Evolutionary conservation across 2,797 vertebrate genomes (phyloP).

Genomic region (Peromyscus aztecus): DNA sequence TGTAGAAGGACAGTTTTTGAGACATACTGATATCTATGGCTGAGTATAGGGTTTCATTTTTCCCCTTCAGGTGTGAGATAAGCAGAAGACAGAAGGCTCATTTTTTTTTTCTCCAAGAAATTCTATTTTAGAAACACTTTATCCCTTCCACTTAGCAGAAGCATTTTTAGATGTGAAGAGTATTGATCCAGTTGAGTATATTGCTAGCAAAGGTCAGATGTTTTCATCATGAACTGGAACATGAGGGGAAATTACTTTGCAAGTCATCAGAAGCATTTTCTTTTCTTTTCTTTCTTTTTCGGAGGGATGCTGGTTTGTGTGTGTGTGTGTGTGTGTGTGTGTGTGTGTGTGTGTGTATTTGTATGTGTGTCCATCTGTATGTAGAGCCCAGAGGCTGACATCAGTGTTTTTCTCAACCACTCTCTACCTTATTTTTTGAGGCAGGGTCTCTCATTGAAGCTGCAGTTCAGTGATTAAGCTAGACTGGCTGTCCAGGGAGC

Average conservation of each 20-base stretch:
- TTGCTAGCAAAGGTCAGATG: not conserved
- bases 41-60: not conserved
- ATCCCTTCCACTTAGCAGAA: not conserved
- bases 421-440: not conserved
- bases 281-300: not conserved
- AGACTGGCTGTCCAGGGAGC: not conserved
- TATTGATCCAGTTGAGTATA: not conserved
- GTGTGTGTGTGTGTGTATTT: not conserved
- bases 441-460: not conserved
- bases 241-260: not conserved
- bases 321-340: not conserved
- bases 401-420: not conserved
- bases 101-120: conserved; percentile 8
- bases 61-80: not conserved
- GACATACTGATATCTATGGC: not conserved
- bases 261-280: not conserved
- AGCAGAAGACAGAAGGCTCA: not conserved
- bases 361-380: not conserved
- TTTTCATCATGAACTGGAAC: not conserved
- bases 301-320: not conserved
- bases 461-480: not conserved
- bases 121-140: not conserved
- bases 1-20: not conserved
- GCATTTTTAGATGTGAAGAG: not conserved
- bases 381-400: not conserved